phyloP scores from a whole-genome alignment of 2,888 invertebrate genomes.

The Lepidocyrtoides sp. region DNA sequence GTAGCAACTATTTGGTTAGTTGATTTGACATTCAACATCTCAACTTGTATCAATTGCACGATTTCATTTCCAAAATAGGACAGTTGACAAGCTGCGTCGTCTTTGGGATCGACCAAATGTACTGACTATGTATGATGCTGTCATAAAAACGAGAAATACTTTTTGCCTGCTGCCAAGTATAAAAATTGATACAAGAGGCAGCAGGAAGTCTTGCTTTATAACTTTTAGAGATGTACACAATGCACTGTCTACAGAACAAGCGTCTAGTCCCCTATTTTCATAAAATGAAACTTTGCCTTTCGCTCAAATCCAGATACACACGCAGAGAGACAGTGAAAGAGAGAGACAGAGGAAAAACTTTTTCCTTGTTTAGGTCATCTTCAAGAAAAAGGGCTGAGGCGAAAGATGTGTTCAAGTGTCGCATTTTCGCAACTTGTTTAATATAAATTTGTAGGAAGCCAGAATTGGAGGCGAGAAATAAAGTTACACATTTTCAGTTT shows the following conservation, averaged over 20 bases:
- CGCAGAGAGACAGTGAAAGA: no score
- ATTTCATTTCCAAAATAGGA: conserved; percentile 16
- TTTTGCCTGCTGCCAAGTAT: conserved; percentile 9
- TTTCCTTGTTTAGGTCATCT: conserved; percentile 52
- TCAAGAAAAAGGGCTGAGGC: conserved; percentile 2
- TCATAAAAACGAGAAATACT: conserved; percentile 2
- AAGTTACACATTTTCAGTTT: conserved; percentile 1
- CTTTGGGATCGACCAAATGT: background rate
- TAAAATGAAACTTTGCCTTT: conserved; percentile 28
- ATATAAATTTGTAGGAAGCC: conserved; percentile 37
- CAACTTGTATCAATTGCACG: conserved; percentile 43
- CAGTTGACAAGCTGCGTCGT: conserved; percentile 46
- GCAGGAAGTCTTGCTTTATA: conserved; percentile 41
- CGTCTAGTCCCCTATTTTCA: conserved; percentile 39
- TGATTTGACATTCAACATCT: conserved; percentile 35
- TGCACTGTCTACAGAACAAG: background rate
- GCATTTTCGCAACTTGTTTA: conserved; percentile 41
- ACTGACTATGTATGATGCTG: background rate
- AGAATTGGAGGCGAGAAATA: background rate
- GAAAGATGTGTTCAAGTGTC: conserved; percentile 29
- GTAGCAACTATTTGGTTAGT: background rate
- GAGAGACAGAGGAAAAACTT: background rate
- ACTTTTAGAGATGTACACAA: background rate
- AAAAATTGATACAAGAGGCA: conserved; percentile 8
- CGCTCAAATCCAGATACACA: no score